Percentiles rank a stretch among this genome's conserved stretches.
Evolutionary conservation across 2,888 invertebrate species (phyloP).

Genomic region (Liopterus haemorrhoidalis): DNA sequence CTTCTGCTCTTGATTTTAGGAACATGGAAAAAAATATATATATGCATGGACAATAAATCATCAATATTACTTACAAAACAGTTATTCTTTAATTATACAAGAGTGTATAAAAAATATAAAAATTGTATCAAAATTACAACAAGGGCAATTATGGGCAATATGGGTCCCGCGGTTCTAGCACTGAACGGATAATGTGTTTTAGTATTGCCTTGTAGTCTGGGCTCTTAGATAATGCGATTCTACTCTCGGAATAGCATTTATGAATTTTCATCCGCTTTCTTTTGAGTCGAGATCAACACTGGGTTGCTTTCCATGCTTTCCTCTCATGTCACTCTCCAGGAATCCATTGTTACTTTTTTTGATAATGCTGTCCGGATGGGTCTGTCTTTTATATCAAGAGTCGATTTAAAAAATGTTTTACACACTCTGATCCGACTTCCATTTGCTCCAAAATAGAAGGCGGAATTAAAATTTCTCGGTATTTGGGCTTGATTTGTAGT

Average conservation of each 20-base stretch:
- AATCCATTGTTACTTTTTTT: conserved; percentile 19
- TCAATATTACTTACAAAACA: too few species aligned
- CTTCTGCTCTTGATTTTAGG: too few species aligned
- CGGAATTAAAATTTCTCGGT: conserved; percentile 22
- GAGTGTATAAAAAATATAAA: too few species aligned
- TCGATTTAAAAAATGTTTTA: conserved; percentile 26
- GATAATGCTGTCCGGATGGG: conserved; percentile 27
- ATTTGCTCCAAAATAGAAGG: conserved; percentile 25
- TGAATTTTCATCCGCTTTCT: conserved; percentile 27
- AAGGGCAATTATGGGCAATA: too few species aligned
- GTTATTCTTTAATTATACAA: too few species aligned
- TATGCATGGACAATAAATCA: too few species aligned
- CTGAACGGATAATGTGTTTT: too few species aligned
- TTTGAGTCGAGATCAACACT: conserved; percentile 24
- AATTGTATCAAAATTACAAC: too few species aligned
- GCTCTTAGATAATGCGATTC: conserved; percentile 31
- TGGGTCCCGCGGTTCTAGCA: too few species aligned
- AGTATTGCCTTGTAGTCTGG: conserved; percentile 26
- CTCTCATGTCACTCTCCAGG: conserved; percentile 28
- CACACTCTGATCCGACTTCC: conserved; percentile 21
- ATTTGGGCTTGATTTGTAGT: conserved; percentile 15
- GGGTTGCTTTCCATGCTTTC: conserved; percentile 31
- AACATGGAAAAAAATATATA: too few species aligned
- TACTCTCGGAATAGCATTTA: conserved; percentile 31
- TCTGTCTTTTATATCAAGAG: conserved; percentile 23